Evolutionary conservation across 2,797 vertebrate species (phyloP), one percentile per base, ranked within the genome.

Genomic region (Salarias fasciatus): DNA sequence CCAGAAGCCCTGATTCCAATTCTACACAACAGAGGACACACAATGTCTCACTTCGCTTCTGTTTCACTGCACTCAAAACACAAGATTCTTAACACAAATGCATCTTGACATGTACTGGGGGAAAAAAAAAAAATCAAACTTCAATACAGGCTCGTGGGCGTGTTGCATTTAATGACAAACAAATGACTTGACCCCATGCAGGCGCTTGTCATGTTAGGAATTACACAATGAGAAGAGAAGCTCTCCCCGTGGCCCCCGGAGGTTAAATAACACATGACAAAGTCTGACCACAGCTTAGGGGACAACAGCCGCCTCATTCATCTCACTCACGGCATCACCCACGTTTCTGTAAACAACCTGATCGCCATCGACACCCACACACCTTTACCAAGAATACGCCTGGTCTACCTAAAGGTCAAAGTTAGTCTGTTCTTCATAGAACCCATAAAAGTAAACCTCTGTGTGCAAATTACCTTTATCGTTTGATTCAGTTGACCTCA

Each of bases 331-430:
- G 35, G 33, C 33, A 6, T 6, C 6, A 5, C 33, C 9, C 55
- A 70, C 33, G 8, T 35, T 44, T 55, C 31, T 59, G 35, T 59
- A 72, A 69, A 72, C 49, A 78, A 43, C 44, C 53, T 36, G 44
- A 69, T 53, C 7, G 4, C 13, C 13, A 36, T 24, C n/a, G 7
- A 38, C 28, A 52, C 37, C 11, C 42, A 41, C 6, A 11, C 4
- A 47, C 10, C 18, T 24, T 24, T 24, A 24, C 18, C 3, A 2
- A 24, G 18, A 24, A 18, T 24, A 24, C 18, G 2, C 18, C 18
- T 24, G 18, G 18, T 24, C 18, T 2, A 11, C 0, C 3, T 14
- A 28, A 0, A 5, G 33, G 14, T 33, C 4, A 42, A 7, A 1
- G 0, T 41, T 4, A 28, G n/a, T n/a, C n/a, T n/a, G n/a, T n/a